A percentile compares a stretch with the other conserved stretches of the same genome.
phyloP scores from a whole-genome alignment of 2,797 vertebrate genomes.

The Enteromius argenteus region DNA sequence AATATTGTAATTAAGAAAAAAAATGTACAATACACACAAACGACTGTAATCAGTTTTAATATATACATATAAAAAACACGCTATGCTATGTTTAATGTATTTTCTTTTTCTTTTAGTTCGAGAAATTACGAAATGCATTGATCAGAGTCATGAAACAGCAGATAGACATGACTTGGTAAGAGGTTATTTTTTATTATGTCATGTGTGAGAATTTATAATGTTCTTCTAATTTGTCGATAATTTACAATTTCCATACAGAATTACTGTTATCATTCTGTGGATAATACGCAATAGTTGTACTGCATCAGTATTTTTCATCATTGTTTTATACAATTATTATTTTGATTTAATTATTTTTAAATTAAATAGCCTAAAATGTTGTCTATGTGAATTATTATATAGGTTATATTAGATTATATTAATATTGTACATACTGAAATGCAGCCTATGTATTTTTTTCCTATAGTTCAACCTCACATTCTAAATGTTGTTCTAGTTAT shows the following conservation, averaged over 20 bases:
- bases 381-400: neutral
- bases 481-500: neutral
- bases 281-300: neutral
- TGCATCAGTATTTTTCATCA: neutral
- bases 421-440: neutral
- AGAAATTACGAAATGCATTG: slow-evolving; percentile 89
- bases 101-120: slow-evolving; percentile 80
- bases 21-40: neutral
- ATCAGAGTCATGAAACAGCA: slow-evolving; percentile 85
- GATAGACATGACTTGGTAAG: slow-evolving; percentile 86
- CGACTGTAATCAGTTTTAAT: neutral
- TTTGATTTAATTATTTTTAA: no score
- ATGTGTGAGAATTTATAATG: neutral
- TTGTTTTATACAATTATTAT: neutral
- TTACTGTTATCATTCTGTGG: neutral
- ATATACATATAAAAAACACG: neutral
- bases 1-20: neutral
- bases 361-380: neutral
- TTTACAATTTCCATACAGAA: neutral
- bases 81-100: neutral
- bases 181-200: neutral
- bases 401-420: neutral
- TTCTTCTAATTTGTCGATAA: neutral
- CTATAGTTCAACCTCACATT: neutral
- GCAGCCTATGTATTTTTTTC: neutral